These are phyloP conservation scores for Drosophila putrida DNA, from an alignment of 2,888 invertebrate genomes.

Conservation along the genomic window DNA sequence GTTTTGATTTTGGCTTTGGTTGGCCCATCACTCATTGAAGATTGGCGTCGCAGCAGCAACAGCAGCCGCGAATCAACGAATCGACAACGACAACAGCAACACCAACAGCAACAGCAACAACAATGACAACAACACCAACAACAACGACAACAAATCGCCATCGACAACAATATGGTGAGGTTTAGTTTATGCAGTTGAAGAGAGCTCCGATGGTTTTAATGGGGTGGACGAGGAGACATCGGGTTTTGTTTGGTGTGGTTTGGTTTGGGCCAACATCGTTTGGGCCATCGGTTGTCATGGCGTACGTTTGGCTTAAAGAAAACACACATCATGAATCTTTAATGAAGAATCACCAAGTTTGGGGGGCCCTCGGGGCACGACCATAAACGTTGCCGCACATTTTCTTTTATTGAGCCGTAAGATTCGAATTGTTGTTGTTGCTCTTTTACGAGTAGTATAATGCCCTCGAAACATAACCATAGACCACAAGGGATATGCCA, in stretches of 20 bases:
- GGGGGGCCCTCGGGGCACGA: conserved; percentile 55
- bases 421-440: conserved; percentile 63
- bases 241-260: too few species aligned
- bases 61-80: conserved; percentile 42
- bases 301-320: conserved; percentile 66
- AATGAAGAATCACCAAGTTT: conserved; percentile 79
- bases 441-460: conserved; percentile 29
- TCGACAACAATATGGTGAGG: conserved; percentile 33
- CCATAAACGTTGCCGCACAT: conserved; percentile 73
- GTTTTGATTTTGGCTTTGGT: conserved; percentile 46
- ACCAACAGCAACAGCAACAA: conserved; percentile 26
- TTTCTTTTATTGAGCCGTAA: conserved; percentile 82
- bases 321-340: conserved; percentile 84
- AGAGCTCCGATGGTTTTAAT: conserved; percentile 47
- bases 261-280: conserved; percentile 35
- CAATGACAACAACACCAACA: conserved; percentile 30
- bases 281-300: conserved; percentile 55
- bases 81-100: conserved; percentile 41
- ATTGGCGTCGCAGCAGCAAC: conserved; percentile 67
- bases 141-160: conserved; percentile 32
- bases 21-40: conserved; percentile 62
- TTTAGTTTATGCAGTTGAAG: conserved; percentile 46
- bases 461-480: conserved; percentile 18
- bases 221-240: conserved; percentile 31
- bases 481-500: neutral